Evolutionary conservation across 2,113 vertebrate genomes (phyloP), one percentile per base, ranked within the genome.

Genomic region (Megaleporinus macrocephalus): DNA sequence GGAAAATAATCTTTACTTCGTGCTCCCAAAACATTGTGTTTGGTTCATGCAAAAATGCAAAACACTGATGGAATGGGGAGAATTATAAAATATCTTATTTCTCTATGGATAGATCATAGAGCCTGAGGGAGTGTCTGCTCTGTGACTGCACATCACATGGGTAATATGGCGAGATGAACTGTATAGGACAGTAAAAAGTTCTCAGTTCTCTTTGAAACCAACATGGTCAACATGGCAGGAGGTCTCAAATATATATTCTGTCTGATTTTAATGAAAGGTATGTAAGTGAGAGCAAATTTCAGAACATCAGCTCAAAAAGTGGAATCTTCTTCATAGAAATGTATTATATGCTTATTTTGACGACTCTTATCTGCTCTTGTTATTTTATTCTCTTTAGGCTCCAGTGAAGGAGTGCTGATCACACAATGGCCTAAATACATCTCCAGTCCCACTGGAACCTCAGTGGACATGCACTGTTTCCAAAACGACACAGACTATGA

Each of bases 401-500:
- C 49, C 53, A 62, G 70, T 79, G 53, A 47, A 7, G 70, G 69
- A n/a, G 79, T 88, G 26, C 36, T 83, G 62, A 86, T 88, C 63
- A 86, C 78, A 69, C 87, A 88, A 26, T 86, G 85, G 81, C 83
- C 81, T 0, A 59, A 59, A 69, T 53, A 72, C 57, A 81, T 83
- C 29, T 69, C 26, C 79, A 73, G 9, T 30, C 11, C 15, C 12
- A 27, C 53, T 29, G 61, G 11, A 15, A 36, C 44, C 3, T 70
- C 81, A 41, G 59, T 77, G 44, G 44, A 79, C 55, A 83, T 85
- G 71, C 68, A 83, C 71, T 86, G 85, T 85, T 82, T 79, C 30
- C 87, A 85, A 27, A 86, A 88, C 29, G 69, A 86, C 10, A 85
- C 83, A 18, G 76, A 83, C 29, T 86, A 86, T 73, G 27, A 80